Conservation (phyloP, 1,140 invertebrate species). For the Tribolium madens region DNA sequence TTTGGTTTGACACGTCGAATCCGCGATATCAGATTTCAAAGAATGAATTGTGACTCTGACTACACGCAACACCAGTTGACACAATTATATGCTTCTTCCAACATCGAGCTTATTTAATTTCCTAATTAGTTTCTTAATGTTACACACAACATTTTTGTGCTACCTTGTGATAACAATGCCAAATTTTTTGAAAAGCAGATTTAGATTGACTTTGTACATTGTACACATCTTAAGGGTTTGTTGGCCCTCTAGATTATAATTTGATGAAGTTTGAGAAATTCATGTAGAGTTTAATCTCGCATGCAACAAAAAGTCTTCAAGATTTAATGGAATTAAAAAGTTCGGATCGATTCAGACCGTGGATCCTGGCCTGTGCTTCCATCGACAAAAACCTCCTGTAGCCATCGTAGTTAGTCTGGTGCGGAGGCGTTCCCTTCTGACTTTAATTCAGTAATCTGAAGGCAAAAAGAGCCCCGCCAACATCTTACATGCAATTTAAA, state of each 20-base stretch:
- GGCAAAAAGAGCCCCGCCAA: conserved; percentile 47
- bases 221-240: neutral
- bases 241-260: conserved; percentile 16
- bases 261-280: neutral
- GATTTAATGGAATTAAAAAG: conserved; percentile 42
- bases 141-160: too few species aligned
- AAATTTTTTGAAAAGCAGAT: too few species aligned
- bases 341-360: conserved; percentile 17
- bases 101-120: too few species aligned
- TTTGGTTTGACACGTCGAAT: neutral
- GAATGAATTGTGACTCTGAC: neutral
- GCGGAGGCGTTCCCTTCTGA: neutral
- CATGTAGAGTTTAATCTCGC: conserved; percentile 28
- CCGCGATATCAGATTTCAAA: neutral
- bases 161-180: too few species aligned
- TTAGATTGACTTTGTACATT: too few species aligned
- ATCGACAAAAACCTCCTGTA: neutral
- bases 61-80: neutral
- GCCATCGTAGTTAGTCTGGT: conserved; percentile 4
- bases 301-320: conserved; percentile 22
- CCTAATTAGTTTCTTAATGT: too few species aligned
- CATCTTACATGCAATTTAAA: conserved; percentile 58
- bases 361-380: neutral
- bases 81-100: neutral
- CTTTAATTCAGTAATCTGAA: conserved; percentile 57